Base-by-base conservation (phyloP, 2,888 invertebrate genomes). In the Drosophila pseudotalamancana region DNA sequence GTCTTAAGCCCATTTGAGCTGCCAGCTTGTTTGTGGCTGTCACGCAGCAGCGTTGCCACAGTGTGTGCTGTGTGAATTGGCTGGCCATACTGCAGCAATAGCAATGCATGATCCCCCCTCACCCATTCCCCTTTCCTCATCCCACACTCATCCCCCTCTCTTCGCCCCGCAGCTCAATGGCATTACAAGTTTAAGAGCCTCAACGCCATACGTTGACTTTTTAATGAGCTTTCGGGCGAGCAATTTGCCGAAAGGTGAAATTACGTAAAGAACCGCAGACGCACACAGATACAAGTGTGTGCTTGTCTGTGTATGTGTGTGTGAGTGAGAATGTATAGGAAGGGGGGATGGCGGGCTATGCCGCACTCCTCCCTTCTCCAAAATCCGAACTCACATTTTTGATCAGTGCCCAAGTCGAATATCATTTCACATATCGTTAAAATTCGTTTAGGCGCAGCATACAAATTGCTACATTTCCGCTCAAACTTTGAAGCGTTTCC, bases 341-440 rank as follows among this genome's bases (percentile, higher is more conserved):
- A 11, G 4, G 6, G 11, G 18, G 29, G 25, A 14, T 0, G 18
- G 12, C 11, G 21, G 46, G n/a, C n/a, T n/a, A 23, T 34, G 34
- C 16, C 16, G 14, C 27, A 48, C 21, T 46, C 3, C 21, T 9
- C 32, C 0, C 18, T n/a, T n/a, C 25, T n/a, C 50, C 23, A 56
- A 59, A 60, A 60, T 21, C 23, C 63, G 65, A 59, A 34, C 69
- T 56, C 73, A 61, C 77, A 83, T 71, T 83, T 86, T 79, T 80
- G 87, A 80, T 86, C 86, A 79, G 84, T 62, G 61, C 66, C 76
- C 67, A 23, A 65, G 78, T 77, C 87, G 81, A 87, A 82, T 79
- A 84, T 88, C 74, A 87, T 88, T 88, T 87, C 89, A 88, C 88
- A 89, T 89, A 88, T 88, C 89, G 87, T 88, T 88, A 85, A 85